phyloP scores from a whole-genome alignment of 1,140 invertebrate genomes.

The Hyposmocoma kahamanoa region DNA sequence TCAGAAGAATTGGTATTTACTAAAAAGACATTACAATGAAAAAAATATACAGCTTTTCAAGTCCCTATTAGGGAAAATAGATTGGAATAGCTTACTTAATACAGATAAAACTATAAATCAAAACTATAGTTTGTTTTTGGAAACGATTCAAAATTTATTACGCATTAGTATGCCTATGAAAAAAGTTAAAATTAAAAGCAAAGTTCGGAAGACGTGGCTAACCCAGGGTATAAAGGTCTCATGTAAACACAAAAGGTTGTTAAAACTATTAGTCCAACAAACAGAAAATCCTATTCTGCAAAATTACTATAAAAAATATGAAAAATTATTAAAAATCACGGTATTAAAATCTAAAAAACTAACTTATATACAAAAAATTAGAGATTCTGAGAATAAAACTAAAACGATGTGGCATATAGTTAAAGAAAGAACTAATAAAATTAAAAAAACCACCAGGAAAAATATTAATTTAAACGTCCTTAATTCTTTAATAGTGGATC shows the following conservation, averaged over 20 bases:
- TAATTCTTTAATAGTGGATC: neutral
- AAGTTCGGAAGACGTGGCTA: slow-evolving; percentile 1
- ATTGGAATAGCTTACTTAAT: slow-evolving; percentile 1
- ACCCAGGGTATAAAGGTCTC: neutral
- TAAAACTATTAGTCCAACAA: slow-evolving; percentile 2
- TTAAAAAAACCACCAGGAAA: neutral
- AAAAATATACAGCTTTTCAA: slow-evolving; percentile 3
- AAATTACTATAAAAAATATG: slow-evolving; percentile 3
- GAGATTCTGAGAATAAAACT: slow-evolving; percentile 4
- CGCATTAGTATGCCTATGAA: slow-evolving; percentile 1
- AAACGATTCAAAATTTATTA: too few species aligned
- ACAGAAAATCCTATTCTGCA: neutral
- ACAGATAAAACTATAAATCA: neutral
- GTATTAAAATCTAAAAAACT: slow-evolving; percentile 1
- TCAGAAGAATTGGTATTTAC: neutral
- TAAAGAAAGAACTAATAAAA: neutral
- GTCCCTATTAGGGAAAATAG: neutral
- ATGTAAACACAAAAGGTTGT: slow-evolving; percentile 3
- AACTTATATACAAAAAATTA: neutral
- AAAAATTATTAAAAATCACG: slow-evolving; percentile 1
- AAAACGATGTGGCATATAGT: slow-evolving; percentile 7
- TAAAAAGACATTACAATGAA: slow-evolving; percentile 1
- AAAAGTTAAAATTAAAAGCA: neutral
- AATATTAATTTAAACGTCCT: neutral
- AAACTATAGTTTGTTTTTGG: too few species aligned